Percentiles rank a stretch among this genome's conserved stretches.
These are phyloP conservation scores for Meriones psammophilus DNA, from an alignment of 2,797 vertebrate genomes.

Conservation along the genomic window DNA sequence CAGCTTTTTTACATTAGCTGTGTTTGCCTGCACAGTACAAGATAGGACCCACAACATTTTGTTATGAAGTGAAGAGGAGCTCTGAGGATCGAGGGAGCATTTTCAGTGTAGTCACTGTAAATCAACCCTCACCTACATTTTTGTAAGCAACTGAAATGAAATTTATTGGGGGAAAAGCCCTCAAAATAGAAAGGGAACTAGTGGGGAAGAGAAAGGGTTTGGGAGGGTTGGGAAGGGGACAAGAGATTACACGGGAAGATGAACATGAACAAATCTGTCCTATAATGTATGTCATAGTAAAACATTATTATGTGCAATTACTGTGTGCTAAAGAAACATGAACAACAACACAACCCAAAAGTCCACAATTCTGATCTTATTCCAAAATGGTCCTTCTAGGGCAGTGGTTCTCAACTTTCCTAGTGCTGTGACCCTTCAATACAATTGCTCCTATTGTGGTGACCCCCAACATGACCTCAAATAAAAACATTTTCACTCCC, in stretches of 20 bases:
- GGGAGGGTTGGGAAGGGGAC: no score
- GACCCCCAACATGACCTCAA: neutral
- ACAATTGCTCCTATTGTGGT: neutral
- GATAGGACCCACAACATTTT: neutral
- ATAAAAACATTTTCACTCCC: neutral
- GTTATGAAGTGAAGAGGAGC: neutral
- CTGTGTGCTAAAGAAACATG: neutral
- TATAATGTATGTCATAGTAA: neutral
- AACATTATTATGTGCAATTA: neutral
- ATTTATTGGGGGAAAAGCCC: neutral
- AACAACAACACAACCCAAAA: neutral
- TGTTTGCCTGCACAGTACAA: neutral
- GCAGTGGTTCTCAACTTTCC: neutral
- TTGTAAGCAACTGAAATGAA: neutral
- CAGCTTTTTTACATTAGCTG: neutral
- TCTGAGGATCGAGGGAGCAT: neutral
- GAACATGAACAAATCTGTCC: neutral
- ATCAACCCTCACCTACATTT: neutral
- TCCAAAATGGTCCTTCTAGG: neutral
- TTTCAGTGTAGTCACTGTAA: neutral
- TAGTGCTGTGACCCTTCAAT: neutral
- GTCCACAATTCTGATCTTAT: slow-evolving; percentile 11
- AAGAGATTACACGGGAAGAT: neutral
- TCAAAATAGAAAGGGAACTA: neutral
- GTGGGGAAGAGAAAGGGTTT: neutral